Conservation (phyloP, 2,797 vertebrate species). For the Clarias laeviceps region DNA sequence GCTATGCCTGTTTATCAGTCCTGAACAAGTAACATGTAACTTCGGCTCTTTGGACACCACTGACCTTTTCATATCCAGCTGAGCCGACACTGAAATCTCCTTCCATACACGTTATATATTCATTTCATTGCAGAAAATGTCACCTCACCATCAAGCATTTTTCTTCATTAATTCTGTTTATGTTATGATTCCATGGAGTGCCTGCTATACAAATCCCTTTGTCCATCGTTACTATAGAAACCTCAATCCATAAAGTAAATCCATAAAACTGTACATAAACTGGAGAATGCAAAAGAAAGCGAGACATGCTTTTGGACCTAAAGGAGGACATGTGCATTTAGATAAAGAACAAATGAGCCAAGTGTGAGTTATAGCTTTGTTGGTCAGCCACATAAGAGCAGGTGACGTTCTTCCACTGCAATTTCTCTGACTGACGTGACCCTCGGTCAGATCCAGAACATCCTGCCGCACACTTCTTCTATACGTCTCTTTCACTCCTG, state of each 20-base stretch:
- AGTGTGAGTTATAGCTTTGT: conserved; percentile 42
- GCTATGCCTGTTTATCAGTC: neutral
- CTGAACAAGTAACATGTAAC: neutral
- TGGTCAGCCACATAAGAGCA: conserved; percentile 33
- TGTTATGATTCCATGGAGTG: neutral
- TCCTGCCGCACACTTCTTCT: conserved; percentile 23
- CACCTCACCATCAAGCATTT: neutral
- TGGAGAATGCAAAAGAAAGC: neutral
- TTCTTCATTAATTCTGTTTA: neutral
- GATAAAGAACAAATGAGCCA: conserved; percentile 46
- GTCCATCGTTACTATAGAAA: neutral
- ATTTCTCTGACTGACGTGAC: conserved; percentile 34
- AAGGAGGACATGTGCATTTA: conserved; percentile 42
- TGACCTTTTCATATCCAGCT: neutral
- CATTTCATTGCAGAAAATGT: neutral
- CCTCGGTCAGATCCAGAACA: conserved; percentile 14
- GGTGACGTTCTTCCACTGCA: conserved; percentile 15
- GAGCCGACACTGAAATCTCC: neutral
- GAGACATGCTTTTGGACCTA: conserved; percentile 8
- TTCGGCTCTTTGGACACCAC: neutral
- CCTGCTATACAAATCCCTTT: neutral
- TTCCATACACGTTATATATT: neutral
- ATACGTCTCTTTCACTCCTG: conserved; percentile 16
- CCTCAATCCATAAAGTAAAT: neutral
- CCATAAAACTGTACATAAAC: neutral